These are phyloP conservation scores for Dioctria linearis DNA, from an alignment of 2,888 invertebrate genomes.

Conservation along the genomic window DNA sequence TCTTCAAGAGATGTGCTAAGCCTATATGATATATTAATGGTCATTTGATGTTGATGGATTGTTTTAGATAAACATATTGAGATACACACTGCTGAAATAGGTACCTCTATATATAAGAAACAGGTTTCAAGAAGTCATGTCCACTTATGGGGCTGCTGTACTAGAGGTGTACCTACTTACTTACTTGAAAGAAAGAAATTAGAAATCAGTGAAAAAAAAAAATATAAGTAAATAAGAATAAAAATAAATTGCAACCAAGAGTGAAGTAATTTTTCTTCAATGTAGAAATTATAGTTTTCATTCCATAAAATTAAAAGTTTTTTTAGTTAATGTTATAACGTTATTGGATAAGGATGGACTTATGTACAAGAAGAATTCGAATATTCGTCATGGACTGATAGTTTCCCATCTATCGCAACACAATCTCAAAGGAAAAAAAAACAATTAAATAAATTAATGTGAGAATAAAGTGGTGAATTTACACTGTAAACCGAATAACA, in stretches of 20 bases:
- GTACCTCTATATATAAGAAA: not conserved
- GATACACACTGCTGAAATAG: conserved; percentile 19
- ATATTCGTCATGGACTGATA: conserved; percentile 53
- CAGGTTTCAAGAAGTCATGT: conserved; percentile 21
- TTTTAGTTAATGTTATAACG: no score
- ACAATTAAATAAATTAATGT: conserved; percentile 57
- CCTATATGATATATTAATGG: conserved; percentile 56
- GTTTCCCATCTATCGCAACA: conserved; percentile 51
- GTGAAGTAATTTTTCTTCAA: not conserved
- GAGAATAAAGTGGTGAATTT: conserved; percentile 30
- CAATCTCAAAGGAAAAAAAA: conserved; percentile 30
- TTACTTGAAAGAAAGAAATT: not conserved
- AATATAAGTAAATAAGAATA: not conserved
- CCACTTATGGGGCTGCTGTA: not conserved
- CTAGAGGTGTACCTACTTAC: no score
- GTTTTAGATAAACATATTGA: conserved; percentile 55
- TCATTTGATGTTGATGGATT: conserved; percentile 55
- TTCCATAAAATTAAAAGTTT: not conserved
- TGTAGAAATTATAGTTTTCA: not conserved
- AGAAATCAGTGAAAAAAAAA: conserved; percentile 1
- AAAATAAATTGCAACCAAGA: not conserved
- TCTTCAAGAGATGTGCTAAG: conserved; percentile 61
- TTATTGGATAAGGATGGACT: no score
- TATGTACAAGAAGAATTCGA: conserved; percentile 8
- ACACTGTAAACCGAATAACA: no score